Evolutionary conservation across 2,113 vertebrate genomes (phyloP), one percentile per base, ranked within the genome.

Genomic region (Salvelinus namaycush): DNA sequence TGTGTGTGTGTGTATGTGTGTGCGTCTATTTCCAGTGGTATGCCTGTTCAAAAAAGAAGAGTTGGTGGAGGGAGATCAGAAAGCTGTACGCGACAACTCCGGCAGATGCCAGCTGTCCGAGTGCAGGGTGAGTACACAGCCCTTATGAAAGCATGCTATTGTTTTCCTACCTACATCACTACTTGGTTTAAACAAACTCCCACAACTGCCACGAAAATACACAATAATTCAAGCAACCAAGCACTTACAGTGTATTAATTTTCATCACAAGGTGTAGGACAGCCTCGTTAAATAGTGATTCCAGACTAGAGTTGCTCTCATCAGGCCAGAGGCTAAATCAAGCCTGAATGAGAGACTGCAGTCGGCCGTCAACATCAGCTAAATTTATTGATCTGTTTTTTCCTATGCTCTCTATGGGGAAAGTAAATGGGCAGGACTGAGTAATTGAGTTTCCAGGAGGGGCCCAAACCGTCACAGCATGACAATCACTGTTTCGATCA

Each of bases 31-130:
- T 44, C 73, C 91, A 99, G 98, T 94, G 13, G 94, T 95, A 80
- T 99, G 98, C 79, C 64, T 96, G 70, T 98, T 98, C 89, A 94
- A 95, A 87, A 96, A 96, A 78, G 94, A 94, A 88, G 94, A 92
- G 77, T 93, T 97, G 89, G 95, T 96, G 90, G 97, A 98, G 83
- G 96, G 95, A 81, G 95, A 97, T 88, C 94, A 93, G 89, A 95
- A 90, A 87, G 95, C 96, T 0, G 93, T 97, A 72, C 95, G 95
- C 76, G 96, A 96, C 77, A 92, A 94, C 71, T 93, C 95, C 82
- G 95, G 96, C 85, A 93, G 93, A 44, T 99, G 98, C 83, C 91
- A 96, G 89, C 92, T 98, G n/a, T 97, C 96, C 90, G 95, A 98
- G 82, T 99, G 98, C 89, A 95, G 93, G 95, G 98, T 99, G 95